Evolutionary conservation across 2,113 vertebrate species (phyloP).

Genomic region (Poicephalus meyeri): DNA sequence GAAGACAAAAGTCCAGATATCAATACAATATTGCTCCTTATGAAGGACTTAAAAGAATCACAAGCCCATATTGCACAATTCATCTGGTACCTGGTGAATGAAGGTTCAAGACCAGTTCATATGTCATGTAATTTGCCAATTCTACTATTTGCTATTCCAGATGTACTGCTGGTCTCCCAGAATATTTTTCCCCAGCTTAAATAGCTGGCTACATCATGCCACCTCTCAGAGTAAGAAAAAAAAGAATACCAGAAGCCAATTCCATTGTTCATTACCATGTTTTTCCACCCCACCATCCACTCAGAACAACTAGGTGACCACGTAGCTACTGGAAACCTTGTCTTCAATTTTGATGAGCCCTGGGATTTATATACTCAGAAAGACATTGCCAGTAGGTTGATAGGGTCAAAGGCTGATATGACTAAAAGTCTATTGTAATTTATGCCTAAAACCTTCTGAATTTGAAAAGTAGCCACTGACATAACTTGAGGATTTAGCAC

Average conservation of each 20-base stretch:
- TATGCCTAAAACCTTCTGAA: background rate
- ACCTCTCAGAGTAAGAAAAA: background rate
- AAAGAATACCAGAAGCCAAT: background rate
- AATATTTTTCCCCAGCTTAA: background rate
- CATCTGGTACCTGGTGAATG: background rate
- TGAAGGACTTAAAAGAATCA: background rate
- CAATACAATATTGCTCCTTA: fast-evolving
- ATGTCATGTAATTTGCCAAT: background rate
- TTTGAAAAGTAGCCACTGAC: background rate
- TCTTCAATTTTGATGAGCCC: background rate
- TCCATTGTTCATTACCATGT: background rate
- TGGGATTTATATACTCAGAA: background rate
- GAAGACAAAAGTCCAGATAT: background rate
- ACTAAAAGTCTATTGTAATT: background rate
- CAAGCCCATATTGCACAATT: fast-evolving
- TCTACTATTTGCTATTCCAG: background rate
- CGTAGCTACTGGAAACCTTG: background rate
- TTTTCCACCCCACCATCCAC: background rate
- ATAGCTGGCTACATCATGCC: background rate
- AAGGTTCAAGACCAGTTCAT: background rate
- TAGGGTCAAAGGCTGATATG: background rate
- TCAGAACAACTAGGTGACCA: fast-evolving
- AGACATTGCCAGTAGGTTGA: background rate
- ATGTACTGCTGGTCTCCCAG: background rate
- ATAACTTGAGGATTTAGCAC: background rate